Base-by-base conservation (phyloP, 2,888 invertebrate species). In the Sipha maydis region DNA sequence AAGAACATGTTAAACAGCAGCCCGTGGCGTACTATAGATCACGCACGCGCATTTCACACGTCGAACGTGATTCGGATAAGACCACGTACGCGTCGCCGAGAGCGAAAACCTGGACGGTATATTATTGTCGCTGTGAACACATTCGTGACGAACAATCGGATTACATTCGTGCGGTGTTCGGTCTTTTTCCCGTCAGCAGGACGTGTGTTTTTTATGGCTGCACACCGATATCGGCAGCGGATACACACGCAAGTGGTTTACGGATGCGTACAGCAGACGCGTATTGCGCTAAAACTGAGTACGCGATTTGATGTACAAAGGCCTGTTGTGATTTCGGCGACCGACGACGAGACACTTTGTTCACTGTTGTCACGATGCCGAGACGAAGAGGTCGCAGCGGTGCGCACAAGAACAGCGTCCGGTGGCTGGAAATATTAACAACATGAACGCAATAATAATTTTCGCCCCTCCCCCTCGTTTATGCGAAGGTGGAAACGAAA, bases 261-360 rank as follows among this genome's bases (percentile, higher is more conserved):
- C 9, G 41, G 8, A 7, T 8, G 0, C 7, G 41, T 9, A 9
- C 8, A 38, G 4, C 3, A 3, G 38, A 38, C 38, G 7, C 8
- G 41, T 41, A 41, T 34, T 34, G 34, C 34, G n/a, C n/a, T n/a
- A n/a, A n/a, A n/a, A n/a, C n/a, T n/a, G n/a, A n/a, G 38, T 38
- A 48, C 9, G 9, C 5, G 5, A 48, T 48, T 9, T 48, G 48
- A 48, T 48, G 48, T 48, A 14, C 48, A 48, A 1, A 14, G 48
- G 48, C 14, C 14, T 11, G 48, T 54, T 17, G 48, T 25, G 71
- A 83, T 83, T 73, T 83, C 4, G 71, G 31, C 31, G 31, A 48
- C 48, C 34, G 48, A 48, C 48, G 48, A 48, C 48, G 48, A 34
- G 34, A 73, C 83, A 54, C 71, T 71, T 83, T 54, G 73, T 83